A percentile compares a stretch with the other conserved stretches of the same genome.
phyloP scores from a whole-genome alignment of 2,113 vertebrate species.

The Poicephalus meyeri region DNA sequence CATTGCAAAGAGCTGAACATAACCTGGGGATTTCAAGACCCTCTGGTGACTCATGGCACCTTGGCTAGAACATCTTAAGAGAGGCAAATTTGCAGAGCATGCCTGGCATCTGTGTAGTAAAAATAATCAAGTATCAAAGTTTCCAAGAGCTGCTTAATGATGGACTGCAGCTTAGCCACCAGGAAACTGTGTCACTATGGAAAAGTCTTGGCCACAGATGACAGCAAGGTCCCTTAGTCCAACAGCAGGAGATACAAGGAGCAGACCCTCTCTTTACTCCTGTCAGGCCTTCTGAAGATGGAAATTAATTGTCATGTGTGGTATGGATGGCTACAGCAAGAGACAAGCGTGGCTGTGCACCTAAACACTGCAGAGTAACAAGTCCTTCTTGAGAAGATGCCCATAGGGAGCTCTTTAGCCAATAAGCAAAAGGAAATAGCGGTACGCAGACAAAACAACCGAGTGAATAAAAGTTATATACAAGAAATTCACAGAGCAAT shows the following conservation, averaged over 20 bases:
- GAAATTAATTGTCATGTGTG: background rate
- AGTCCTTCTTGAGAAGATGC: background rate
- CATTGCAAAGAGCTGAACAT: background rate
- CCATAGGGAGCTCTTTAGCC: background rate
- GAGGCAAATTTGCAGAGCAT: background rate
- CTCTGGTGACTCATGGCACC: fast-evolving
- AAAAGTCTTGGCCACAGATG: background rate
- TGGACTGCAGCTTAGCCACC: background rate
- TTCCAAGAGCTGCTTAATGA: background rate
- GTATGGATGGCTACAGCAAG: background rate
- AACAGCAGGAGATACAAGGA: background rate
- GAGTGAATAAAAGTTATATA: background rate
- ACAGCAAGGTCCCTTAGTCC: background rate
- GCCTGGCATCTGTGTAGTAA: background rate
- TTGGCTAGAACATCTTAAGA: background rate
- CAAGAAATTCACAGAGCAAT: background rate
- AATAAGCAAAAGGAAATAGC: background rate
- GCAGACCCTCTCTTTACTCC: background rate
- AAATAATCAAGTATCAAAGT: background rate
- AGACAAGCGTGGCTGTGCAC: background rate
- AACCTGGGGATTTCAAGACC: background rate
- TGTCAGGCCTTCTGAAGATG: background rate
- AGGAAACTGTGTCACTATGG: background rate
- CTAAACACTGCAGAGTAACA: background rate
- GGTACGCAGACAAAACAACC: fast-evolving